Evolutionary conservation across 2,113 vertebrate species (phyloP).

Genomic region (Sinocyclocheilus rhinocerous): DNA sequence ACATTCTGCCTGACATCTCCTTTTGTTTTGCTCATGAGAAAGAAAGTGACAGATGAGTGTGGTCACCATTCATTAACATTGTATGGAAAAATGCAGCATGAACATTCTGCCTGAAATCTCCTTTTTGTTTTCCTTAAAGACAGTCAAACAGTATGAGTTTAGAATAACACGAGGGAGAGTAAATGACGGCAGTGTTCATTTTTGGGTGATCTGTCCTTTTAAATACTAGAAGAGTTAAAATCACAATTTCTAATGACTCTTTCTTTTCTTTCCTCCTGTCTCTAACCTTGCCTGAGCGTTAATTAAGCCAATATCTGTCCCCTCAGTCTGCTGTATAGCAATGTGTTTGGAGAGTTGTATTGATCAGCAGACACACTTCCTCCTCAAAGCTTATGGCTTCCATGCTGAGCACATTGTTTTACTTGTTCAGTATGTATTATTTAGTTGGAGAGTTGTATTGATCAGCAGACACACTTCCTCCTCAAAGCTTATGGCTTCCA

Average conservation of each 20-base stretch:
- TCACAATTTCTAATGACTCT: not conserved
- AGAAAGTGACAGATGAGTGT: too few relatives aligned
- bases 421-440: conserved; percentile 66
- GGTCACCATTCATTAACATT: not conserved
- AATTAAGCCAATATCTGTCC: conserved; percentile 22
- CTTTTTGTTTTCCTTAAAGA: not conserved
- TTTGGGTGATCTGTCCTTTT: not conserved
- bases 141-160: not conserved
- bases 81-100: not conserved
- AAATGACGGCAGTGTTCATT: not conserved
- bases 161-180: not conserved
- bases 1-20: too few relatives aligned
- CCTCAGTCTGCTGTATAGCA: conserved; percentile 33
- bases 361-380: conserved; percentile 52
- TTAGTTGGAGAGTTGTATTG: conserved; percentile 63
- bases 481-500: conserved; percentile 39
- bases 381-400: conserved; percentile 39
- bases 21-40: too few relatives aligned
- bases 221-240: not conserved
- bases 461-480: conserved; percentile 51
- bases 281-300: not conserved
- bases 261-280: not conserved
- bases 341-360: conserved; percentile 59
- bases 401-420: conserved; percentile 60
- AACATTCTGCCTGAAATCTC: not conserved